These are phyloP conservation scores for Philaenus spumarius DNA, from an alignment of 1,140 invertebrate genomes.

Conservation along the genomic window DNA sequence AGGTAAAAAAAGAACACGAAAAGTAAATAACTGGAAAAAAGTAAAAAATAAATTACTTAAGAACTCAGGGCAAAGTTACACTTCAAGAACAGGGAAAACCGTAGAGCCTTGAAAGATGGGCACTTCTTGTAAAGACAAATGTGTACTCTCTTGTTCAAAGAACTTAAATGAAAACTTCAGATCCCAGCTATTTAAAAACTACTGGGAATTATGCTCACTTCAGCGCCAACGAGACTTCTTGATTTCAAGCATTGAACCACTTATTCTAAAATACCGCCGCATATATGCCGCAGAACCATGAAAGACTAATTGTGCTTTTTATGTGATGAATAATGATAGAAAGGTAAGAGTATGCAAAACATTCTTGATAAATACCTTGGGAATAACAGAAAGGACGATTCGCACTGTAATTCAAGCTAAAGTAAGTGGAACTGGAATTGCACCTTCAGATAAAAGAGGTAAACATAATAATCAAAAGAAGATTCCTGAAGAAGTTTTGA, in stretches of 20 bases:
- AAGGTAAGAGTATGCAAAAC: not conserved
- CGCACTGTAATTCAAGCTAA: slow-evolving; percentile 6
- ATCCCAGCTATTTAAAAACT: not conserved
- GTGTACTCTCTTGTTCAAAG: slow-evolving; percentile 18
- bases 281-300: not conserved
- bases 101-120: too few species aligned
- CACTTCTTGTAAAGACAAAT: slow-evolving; percentile 16
- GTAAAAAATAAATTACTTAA: too few species aligned
- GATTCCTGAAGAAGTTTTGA: too few species aligned
- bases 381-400: not conserved
- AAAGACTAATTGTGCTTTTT: not conserved
- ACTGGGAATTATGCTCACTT: too few species aligned
- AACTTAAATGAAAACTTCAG: slow-evolving; percentile 1
- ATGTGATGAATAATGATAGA: not conserved
- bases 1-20: slow-evolving; percentile 6
- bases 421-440: slow-evolving; percentile 17
- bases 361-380: not conserved
- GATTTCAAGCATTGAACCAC: too few species aligned
- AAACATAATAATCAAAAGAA: not conserved
- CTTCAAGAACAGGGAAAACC: too few species aligned
- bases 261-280: too few species aligned
- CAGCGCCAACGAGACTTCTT: too few species aligned
- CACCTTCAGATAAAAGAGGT: slow-evolving; percentile 4
- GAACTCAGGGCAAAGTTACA: too few species aligned
- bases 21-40: too few species aligned